Base-by-base conservation (phyloP, 2,113 vertebrate species). In the Pluvianellus socialis region DNA sequence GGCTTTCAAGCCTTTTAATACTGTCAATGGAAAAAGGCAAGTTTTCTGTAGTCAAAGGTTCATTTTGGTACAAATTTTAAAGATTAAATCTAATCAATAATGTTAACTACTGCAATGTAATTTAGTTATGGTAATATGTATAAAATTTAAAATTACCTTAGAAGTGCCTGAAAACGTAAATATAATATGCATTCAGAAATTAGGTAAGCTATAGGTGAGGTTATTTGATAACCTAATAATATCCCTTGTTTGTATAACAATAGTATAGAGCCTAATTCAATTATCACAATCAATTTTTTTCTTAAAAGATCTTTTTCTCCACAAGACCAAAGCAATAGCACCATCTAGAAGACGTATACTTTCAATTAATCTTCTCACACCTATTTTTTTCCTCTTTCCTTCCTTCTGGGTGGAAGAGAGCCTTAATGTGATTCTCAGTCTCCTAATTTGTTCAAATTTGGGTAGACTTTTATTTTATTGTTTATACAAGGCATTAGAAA, bases 271-370 rank as follows among this genome's bases (percentile, higher is more conserved):
- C 8, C 10, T 82, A 83, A 88, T 94, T 86, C 73, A 84, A 53
- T 86, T 83, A 84, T 75, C 35, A 72, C 21, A 85, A 44, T 49
- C 16, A 30, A 7, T 8, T 75, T 92, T 88, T 59, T 52, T 23
- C 13, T 72, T 4, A 47, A 94, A 88, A 52, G 2, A 6, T 4
- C 35, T 81, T 74, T 92, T 90, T 50, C 40, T 19, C 15, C 27
- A 63, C 44, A 87, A 86, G 44, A 81, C 6, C 70, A 8, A 94
- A 97, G 91, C 93, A 97, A 96, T 72, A 97, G 93, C 95, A 96
- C 96, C 93, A 96, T 94, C 94, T 96, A 96, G 89, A 96, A 97
- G 94, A 92, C 92, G 10, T 33, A 82, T 44, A 65, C 35, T 52
- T 96, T 94, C 65, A 75, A 38, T 59, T 74, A 63, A 13, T 49